Evolutionary conservation across 2,113 vertebrate genomes (phyloP).

Genomic region (Puffinus mauretanicus): DNA sequence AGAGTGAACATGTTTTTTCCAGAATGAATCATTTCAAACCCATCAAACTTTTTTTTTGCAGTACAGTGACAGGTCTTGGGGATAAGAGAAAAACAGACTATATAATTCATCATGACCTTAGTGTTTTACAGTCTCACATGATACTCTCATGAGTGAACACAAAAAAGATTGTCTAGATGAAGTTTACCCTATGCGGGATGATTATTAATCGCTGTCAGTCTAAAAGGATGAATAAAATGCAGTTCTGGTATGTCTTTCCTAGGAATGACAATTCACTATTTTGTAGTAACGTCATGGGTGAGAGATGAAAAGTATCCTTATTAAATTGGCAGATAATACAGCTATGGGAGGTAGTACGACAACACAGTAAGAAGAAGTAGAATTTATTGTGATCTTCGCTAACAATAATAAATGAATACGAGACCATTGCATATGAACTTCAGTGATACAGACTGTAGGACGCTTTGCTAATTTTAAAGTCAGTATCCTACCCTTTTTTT

Average conservation of each 20-base stretch:
- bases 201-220: not conserved
- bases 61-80: not conserved
- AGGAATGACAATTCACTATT: not conserved
- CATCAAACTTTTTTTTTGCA: not conserved
- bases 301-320: not conserved
- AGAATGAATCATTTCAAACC: not conserved
- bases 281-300: not conserved
- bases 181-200: not conserved
- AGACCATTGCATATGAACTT: not conserved
- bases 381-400: not conserved
- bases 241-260: not conserved
- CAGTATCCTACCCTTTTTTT: not conserved
- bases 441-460: not conserved
- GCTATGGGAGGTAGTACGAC: not conserved
- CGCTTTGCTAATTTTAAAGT: not conserved
- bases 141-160: not conserved
- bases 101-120: not conserved
- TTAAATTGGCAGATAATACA: not conserved
- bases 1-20: not conserved
- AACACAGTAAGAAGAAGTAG: rapidly evolving
- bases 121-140: not conserved
- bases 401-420: not conserved
- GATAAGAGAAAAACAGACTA: not conserved
- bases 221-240: not conserved
- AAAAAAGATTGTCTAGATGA: not conserved